Percentiles rank a stretch among this genome's conserved stretches.
Conservation (phyloP, 2,888 invertebrate species). For the Capitulum mitella region DNA sequence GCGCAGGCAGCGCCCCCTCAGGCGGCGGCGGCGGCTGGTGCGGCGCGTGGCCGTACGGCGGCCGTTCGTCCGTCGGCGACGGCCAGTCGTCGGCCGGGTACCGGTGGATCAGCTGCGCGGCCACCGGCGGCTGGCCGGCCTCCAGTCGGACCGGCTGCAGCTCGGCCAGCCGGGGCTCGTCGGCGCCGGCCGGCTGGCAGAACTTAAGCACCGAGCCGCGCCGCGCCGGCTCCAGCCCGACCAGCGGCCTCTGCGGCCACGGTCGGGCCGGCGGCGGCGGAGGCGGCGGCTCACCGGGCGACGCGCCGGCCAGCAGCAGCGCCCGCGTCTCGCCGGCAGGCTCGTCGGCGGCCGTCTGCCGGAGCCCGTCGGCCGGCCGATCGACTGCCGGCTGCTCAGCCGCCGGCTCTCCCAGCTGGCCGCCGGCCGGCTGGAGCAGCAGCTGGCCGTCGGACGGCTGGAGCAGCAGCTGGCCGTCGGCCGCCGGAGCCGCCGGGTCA, state of each 20-base stretch:
- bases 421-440: not conserved
- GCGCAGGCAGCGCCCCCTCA: not conserved
- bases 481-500: not conserved
- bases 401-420: not conserved
- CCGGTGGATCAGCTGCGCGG: slow-evolving; percentile 18
- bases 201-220: slow-evolving; percentile 8
- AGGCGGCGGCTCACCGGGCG: not conserved
- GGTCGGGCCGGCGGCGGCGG: not conserved
- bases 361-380: not conserved
- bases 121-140: not conserved
- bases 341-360: too few species aligned
- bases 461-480: not conserved
- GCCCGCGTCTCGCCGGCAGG: not conserved
- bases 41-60: too few species aligned
- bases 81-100: not conserved
- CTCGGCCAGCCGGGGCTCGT: slow-evolving; percentile 8
- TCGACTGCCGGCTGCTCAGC: too few species aligned
- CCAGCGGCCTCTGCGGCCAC: not conserved
- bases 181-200: not conserved
- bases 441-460: not conserved
- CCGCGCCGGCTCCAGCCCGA: not conserved
- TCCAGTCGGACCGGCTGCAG: not conserved
- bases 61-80: not conserved
- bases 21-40: not conserved
- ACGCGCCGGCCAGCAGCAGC: not conserved